These are phyloP conservation scores for Lasioglossum zephyrum DNA, from an alignment of 2,888 invertebrate species.

Conservation along the genomic window DNA sequence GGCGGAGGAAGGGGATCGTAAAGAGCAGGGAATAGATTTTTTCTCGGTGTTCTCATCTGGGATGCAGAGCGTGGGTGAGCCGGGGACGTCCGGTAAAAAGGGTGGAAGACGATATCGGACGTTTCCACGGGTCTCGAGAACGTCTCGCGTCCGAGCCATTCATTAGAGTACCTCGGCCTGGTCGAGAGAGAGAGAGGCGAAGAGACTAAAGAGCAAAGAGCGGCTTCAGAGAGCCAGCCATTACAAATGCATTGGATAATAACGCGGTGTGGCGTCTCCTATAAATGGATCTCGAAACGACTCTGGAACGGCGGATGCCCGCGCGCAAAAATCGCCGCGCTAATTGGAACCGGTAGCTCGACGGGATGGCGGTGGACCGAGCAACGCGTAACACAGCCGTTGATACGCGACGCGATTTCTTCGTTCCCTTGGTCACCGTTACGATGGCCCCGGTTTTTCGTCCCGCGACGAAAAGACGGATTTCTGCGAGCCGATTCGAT, in stretches of 20 bases:
- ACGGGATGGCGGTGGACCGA: slow-evolving; percentile 1
- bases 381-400: slow-evolving; percentile 11
- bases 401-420: slow-evolving; percentile 17
- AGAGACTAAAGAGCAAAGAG: slow-evolving; percentile 10
- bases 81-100: not conserved
- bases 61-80: not conserved
- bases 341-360: slow-evolving; percentile 49
- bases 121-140: slow-evolving; percentile 64
- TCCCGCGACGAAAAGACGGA: not conserved
- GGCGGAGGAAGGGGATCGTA: not conserved
- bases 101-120: slow-evolving; percentile 32
- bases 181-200: slow-evolving; percentile 9
- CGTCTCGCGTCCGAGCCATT: slow-evolving; percentile 66
- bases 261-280: slow-evolving; percentile 73
- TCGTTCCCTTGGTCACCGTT: not conserved
- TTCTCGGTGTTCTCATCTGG: not conserved
- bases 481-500: slow-evolving; percentile 1
- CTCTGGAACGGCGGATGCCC: slow-evolving; percentile 35
- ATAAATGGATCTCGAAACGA: slow-evolving; percentile 49
- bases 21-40: slow-evolving; percentile 1
- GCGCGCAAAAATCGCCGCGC: slow-evolving; percentile 46
- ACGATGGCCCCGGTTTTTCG: slow-evolving; percentile 16
- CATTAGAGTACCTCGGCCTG: slow-evolving; percentile 60
- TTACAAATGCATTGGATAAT: slow-evolving; percentile 80
- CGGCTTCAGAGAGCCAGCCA: slow-evolving; percentile 64